Base-by-base conservation (phyloP, 2,888 invertebrate species). In the Euspilapteryx auroguttella region DNA sequence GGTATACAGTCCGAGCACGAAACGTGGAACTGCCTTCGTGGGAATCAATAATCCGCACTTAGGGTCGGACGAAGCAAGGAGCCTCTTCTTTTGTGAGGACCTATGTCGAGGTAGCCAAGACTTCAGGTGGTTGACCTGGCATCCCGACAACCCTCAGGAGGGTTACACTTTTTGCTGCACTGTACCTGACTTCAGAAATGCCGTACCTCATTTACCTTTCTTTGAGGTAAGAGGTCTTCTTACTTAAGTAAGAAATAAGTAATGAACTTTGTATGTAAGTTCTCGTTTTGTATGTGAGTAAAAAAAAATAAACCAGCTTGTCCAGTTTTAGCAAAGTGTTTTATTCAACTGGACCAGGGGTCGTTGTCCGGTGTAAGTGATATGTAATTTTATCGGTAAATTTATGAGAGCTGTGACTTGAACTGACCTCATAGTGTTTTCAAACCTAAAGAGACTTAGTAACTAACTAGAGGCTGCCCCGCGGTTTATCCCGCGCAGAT, bases 1-100 rank as follows among this genome's bases (percentile, higher is more conserved):
- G 1, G 68, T 83, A 0, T 80, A 81, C 39, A 79, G 83, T 31
- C 66, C 76, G 2, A 35, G 32, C 1, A 48, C 49, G 0, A 53
- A 59, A 20, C 52, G 57, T 12, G 84, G 81, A 0, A 57, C 79
- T 2, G 84, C 75, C 1, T 79, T 83, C 40, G 42, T 86, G 9
- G 81, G 81, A 1, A 68, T 82, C 4, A 86, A 86, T 42, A 82
- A 85, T 47, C 85, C 85, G 1, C 76, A 79, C 40, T 59, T 59
- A 14, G 45, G 48, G 1, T 7, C 14, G 2, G 21, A 10, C 3
- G 64, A 71, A 36, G 64, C 59, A 0, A 39, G 31, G 3, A 36
- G 45, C 1, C 30, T 65, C 39, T 55, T 58, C 31, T 76, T 82
- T 28, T 83, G 83, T 36, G 25, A 49, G 1, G 76, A 81, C 36